Conservation (phyloP, 1,140 invertebrate species). For the Drosophila kurseongensis region DNA sequence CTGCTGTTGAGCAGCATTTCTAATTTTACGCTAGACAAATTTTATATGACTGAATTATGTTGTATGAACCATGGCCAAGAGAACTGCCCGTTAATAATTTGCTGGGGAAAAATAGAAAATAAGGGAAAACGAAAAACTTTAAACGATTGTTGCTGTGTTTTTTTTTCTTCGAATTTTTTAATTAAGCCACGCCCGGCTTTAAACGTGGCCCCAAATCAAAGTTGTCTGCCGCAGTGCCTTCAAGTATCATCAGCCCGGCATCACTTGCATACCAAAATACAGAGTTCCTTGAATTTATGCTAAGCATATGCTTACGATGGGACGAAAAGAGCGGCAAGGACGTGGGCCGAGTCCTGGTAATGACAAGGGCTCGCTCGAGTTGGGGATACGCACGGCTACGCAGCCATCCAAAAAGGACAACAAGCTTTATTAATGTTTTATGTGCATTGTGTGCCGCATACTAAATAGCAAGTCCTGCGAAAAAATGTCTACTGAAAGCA, state of each 20-base stretch:
- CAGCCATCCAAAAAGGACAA: constrained; percentile 76
- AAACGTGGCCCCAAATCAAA: constrained; percentile 69
- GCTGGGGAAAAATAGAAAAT: constrained; percentile 35
- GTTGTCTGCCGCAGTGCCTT: constrained; percentile 53
- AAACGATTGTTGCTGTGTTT: constrained; percentile 17
- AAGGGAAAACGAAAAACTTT: constrained; percentile 27
- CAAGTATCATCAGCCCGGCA: constrained; percentile 45
- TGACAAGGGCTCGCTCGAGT: constrained; percentile 64
- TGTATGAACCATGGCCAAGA: constrained; percentile 67
- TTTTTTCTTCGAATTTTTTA: constrained; percentile 44
- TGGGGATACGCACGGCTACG: constrained; percentile 45
- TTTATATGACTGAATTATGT: constrained; percentile 83
- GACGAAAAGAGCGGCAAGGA: background rate
- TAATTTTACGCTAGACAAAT: constrained; percentile 81
- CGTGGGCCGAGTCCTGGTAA: constrained; percentile 64
- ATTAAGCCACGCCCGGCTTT: constrained; percentile 61
- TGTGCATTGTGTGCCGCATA: constrained; percentile 81
- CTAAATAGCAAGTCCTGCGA: constrained; percentile 41
- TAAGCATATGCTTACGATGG: constrained; percentile 70
- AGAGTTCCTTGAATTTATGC: constrained; percentile 67
- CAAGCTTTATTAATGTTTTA: constrained; percentile 83
- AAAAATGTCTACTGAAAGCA: background rate
- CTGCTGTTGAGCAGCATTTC: constrained; percentile 66
- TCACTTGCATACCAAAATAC: constrained; percentile 57
- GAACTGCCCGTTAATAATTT: constrained; percentile 69